Evolutionary conservation across 92 coral and sea anemone species (phyloP).

Genomic region (Porites lobata): DNA sequence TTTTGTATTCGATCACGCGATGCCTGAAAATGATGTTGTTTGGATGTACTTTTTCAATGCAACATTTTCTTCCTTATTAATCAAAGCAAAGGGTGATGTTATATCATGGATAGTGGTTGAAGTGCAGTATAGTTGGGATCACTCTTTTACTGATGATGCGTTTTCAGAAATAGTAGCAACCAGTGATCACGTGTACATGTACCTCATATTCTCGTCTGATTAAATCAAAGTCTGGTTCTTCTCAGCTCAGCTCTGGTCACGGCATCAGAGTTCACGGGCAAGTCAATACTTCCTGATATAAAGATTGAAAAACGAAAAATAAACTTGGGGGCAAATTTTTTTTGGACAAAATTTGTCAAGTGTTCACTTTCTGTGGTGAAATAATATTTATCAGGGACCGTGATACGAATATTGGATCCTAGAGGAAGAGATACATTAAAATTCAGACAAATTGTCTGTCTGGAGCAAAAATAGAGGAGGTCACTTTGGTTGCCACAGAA

Average conservation of each 20-base stretch:
- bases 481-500: neutral
- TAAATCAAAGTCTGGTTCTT: constrained; percentile 91
- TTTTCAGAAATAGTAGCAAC: neutral
- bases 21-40: too few relatives aligned
- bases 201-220: constrained; percentile 98
- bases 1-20: too few relatives aligned
- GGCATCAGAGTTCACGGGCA: constrained; percentile 81
- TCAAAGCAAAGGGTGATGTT: too few relatives aligned
- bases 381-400: neutral
- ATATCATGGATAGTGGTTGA: too few relatives aligned
- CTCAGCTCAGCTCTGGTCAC: constrained; percentile 94
- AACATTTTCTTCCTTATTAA: too few relatives aligned
- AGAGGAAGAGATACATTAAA: neutral
- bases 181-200: constrained; percentile 22
- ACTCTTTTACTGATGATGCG: too few relatives aligned
- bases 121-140: too few relatives aligned
- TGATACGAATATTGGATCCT: neutral
- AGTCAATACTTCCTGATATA: constrained; percentile 90
- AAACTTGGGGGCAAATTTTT: neutral
- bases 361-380: neutral
- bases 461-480: constrained; percentile 12
- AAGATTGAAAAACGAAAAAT: neutral
- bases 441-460: constrained; percentile 14
- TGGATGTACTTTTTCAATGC: too few relatives aligned
- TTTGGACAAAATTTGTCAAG: neutral